Base-by-base conservation (phyloP, 2,113 vertebrate species). In the Aythya baeri region DNA sequence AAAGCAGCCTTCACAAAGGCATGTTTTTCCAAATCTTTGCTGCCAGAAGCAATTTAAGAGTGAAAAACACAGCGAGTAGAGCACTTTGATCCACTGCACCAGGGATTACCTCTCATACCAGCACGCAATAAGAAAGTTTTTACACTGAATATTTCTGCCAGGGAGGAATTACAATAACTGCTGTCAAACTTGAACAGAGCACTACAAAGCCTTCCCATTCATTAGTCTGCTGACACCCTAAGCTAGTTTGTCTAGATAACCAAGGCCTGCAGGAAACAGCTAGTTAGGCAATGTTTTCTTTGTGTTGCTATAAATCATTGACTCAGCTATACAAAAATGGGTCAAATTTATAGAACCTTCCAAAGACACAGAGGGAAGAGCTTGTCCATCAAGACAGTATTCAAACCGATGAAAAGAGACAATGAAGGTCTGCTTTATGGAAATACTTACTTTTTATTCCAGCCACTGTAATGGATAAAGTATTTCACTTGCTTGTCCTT, bases 401-500 rank as follows among this genome's bases (percentile, higher is more conserved):
- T 41, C 85, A 57, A 41, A 34, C 36, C 26, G 22, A 23, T 59
- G 67, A 8, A 80, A 3, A 25, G 73, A 59, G n/a, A 36, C 87
- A 72, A 21, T 11, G 18, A 79, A 91, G 75, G 11, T 27, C 32
- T 82, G 72, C 52, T 95, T 17, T 20, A 55, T 17, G 70, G 65
- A 91, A 88, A 89, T 87, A 99, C 99, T 99, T 98, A 99, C 99
- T 99, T 99, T 96, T 99, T 99, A 98, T 99, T 99, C 99, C 99
- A 99, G 61, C 99, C 99, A 94, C 99, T 99, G 98, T 99, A 99
- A 98, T 99, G 99, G 98, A 99, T 99, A 44, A 99, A 99, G 97
- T 99, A 99, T 96, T 99, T 99, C 97, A 99, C 99, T 98, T 99
- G 99, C 97, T 99, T 99, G 96, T 99, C 99, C 98, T 99, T 99